These are phyloP conservation scores for Microcebus ravelobensis DNA, from an alignment of 2,113 vertebrate genomes.

Conservation along the genomic window DNA sequence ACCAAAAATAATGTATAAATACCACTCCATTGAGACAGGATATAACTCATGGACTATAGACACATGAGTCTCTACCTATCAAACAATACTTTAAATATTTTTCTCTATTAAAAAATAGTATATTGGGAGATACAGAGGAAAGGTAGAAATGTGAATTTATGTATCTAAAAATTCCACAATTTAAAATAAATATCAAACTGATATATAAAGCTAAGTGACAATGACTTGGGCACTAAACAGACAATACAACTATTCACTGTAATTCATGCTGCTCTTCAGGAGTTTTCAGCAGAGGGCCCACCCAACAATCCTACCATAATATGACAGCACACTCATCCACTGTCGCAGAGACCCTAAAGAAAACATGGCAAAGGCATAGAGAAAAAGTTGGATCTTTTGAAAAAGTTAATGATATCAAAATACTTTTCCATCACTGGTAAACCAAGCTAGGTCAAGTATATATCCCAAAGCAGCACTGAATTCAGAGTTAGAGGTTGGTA, in stretches of 20 bases:
- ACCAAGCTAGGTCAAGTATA: slow-evolving; percentile 57
- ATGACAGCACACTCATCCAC: background rate
- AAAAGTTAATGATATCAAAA: slow-evolving; percentile 75
- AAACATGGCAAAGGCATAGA: slow-evolving; percentile 60
- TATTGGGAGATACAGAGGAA: slow-evolving; percentile 10
- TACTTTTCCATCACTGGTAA: slow-evolving; percentile 34
- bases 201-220: slow-evolving; percentile 36
- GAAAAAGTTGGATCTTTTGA: slow-evolving; percentile 44
- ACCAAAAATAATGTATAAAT: slow-evolving; percentile 77
- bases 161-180: slow-evolving; percentile 44
- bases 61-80: slow-evolving; percentile 18
- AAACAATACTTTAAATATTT: slow-evolving; percentile 52
- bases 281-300: background rate
- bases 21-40: slow-evolving; percentile 59
- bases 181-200: slow-evolving; percentile 36
- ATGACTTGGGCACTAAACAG: slow-evolving; percentile 26
- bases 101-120: background rate
- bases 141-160: slow-evolving; percentile 54
- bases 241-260: background rate
- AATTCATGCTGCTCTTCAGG: background rate
- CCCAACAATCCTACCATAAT: background rate
- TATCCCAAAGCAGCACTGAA: slow-evolving; percentile 69
- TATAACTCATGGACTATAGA: slow-evolving; percentile 20
- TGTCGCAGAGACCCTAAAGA: slow-evolving; percentile 29
- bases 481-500: slow-evolving; percentile 77